phyloP scores from a whole-genome alignment of 2,888 invertebrate genomes.

The Therioaphis trifolii region DNA sequence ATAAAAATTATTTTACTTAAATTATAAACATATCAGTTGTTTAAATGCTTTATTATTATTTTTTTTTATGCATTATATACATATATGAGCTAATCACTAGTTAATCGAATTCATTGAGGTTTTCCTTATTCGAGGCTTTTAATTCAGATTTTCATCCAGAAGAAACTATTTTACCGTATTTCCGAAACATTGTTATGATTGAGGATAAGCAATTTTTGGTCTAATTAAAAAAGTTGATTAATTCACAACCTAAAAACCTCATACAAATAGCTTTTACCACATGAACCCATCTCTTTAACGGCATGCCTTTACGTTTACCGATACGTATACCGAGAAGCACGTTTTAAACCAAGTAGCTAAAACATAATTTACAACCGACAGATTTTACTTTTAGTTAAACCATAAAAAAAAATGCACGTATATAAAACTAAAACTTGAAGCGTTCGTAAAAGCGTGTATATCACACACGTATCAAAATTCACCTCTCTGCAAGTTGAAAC shows the following conservation, averaged over 20 bases:
- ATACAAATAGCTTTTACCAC: not conserved
- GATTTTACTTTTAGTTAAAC: not conserved
- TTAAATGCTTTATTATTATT: too few species aligned
- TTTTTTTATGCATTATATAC: too few species aligned
- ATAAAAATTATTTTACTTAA: too few species aligned
- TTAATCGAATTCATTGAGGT: not conserved
- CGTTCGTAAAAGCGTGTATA: too few species aligned
- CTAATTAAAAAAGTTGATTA: constrained; percentile 1
- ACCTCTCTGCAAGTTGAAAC: too few species aligned
- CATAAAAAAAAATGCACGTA: too few species aligned
- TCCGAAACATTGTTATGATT: not conserved
- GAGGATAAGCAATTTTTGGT: not conserved
- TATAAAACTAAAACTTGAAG: too few species aligned
- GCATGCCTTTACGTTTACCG: too few species aligned
- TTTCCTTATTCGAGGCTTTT: not conserved
- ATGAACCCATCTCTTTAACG: not conserved
- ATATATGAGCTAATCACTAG: too few species aligned
- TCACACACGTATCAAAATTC: too few species aligned
- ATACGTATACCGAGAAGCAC: not conserved
- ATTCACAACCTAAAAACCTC: constrained; percentile 6
- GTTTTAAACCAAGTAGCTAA: not conserved
- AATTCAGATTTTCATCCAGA: too few species aligned
- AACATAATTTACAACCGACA: constrained; percentile 4
- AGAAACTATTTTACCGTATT: not conserved
- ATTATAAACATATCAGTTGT: too few species aligned